Conservation (phyloP, 2,888 invertebrate species). For the Agriopis leucophaearia region DNA sequence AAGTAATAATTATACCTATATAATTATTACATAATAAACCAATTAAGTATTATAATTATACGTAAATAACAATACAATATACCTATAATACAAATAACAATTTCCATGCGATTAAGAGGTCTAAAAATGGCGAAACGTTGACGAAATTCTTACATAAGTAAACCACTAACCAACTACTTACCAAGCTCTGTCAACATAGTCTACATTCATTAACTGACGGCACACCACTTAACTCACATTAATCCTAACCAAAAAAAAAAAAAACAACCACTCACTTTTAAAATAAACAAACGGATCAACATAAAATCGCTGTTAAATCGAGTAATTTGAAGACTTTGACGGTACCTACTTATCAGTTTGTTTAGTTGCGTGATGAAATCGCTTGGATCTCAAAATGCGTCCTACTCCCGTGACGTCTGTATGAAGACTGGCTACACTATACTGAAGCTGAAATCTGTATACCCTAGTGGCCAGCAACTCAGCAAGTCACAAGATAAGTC, state of each 20-base stretch:
- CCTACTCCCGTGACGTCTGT: slow-evolving; percentile 59
- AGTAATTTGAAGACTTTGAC: slow-evolving; percentile 5
- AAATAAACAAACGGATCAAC: slow-evolving; percentile 8
- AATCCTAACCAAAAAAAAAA: slow-evolving; percentile 46
- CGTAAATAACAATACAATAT: no score
- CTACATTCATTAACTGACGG: slow-evolving; percentile 62
- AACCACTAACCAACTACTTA: slow-evolving; percentile 61
- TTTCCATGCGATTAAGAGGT: neutral
- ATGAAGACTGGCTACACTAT: slow-evolving; percentile 67
- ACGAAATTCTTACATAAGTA: slow-evolving; percentile 41
- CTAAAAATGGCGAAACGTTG: slow-evolving; percentile 8
- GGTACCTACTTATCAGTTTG: slow-evolving; percentile 44
- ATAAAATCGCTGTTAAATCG: neutral
- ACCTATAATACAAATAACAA: no score
- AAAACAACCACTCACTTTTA: slow-evolving; percentile 23
- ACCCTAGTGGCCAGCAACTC: slow-evolving; percentile 52
- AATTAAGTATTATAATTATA: no score
- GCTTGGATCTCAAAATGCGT: slow-evolving; percentile 53
- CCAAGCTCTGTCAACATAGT: slow-evolving; percentile 65
- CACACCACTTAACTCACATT: slow-evolving; percentile 59
- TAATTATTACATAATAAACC: no score
- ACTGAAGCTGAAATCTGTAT: slow-evolving; percentile 64
- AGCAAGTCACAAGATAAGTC: slow-evolving; percentile 63
- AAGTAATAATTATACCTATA: no score
- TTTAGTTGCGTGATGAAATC: slow-evolving; percentile 57